These are phyloP conservation scores for Eptesicus fuscus DNA, from an alignment of 2,113 vertebrate genomes.

Conservation along the genomic window DNA sequence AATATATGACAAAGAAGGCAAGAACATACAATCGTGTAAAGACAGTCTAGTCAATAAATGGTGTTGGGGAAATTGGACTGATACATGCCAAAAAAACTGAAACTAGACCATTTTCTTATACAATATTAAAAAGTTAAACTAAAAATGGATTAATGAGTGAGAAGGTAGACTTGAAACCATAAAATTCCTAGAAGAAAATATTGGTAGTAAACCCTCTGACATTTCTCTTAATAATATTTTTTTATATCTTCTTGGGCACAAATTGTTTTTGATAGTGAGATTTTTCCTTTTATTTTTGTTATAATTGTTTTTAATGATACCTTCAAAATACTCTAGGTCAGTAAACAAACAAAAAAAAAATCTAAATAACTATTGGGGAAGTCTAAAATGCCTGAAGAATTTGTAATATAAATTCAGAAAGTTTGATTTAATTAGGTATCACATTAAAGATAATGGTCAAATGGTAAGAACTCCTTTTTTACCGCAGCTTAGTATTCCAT, in stretches of 20 bases:
- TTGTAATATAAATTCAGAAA: not conserved
- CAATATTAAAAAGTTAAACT: not conserved
- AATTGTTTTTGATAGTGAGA: not conserved
- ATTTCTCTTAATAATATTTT: not conserved
- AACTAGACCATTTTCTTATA: not conserved
- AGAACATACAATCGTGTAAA: not conserved
- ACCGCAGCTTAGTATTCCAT: no score
- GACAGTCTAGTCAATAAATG: not conserved
- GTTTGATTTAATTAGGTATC: not conserved
- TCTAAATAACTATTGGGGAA: not conserved
- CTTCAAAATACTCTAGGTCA: not conserved
- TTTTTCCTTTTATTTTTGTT: not conserved
- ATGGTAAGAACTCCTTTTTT: not conserved
- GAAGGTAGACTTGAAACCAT: not conserved
- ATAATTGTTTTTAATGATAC: not conserved
- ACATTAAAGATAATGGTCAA: not conserved
- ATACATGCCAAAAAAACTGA: not conserved
- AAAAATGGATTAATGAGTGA: not conserved
- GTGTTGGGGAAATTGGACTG: not conserved
- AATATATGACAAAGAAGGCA: not conserved
- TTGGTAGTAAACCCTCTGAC: not conserved
- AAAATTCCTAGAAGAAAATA: not conserved
- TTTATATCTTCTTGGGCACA: not conserved
- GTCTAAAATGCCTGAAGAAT: not conserved
- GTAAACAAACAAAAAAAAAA: not conserved